Base-by-base conservation (phyloP, 2,113 vertebrate genomes). In the Hippoglossus stenolepis region DNA sequence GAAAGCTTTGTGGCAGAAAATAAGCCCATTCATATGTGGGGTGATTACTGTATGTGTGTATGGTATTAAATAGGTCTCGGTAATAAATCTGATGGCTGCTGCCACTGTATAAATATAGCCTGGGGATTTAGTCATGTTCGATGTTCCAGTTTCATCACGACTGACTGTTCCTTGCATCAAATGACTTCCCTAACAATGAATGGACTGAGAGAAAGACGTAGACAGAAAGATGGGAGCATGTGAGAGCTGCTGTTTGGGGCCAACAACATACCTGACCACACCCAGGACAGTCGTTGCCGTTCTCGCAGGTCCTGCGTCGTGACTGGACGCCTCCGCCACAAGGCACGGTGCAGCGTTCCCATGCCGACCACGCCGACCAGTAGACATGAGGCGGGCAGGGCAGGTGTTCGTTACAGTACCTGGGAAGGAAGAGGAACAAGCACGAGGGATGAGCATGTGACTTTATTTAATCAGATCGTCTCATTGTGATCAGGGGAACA, bases 361-460 rank as follows among this genome's bases (percentile, higher is more conserved):
- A 99, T 0, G 96, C 94, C 5, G 97, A 97, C 98, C 98, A 99
- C 82, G 96, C 95, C 0, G 97, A 98, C 98, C 98, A 99, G 90
- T 98, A 99, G 79, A 97, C 76, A 0, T 98, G 97, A 0, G 97
- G 96, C 0, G 97, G 97, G 85, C 98, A 99, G 64, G 97, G 93
- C 86, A 99, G 91, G 72, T 99, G 96, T 85, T 99, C 98, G 5
- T 99, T 99, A 89, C 98, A 99, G 92, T 99, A 99, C 88, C 98
- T 99, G 87, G 65, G 54, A 83, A 85, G 78, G 0, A 57, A 54
- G 31, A 91, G 47, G 49, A 63, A 31, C 20, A 9, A 11, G 10
- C 40, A 43, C 40, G 40, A 43, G 45, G 14, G 10, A 43, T 62
- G 43, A 49, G 45, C 45, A 5, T 18, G 45, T 18, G 45, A 49